Evolutionary conservation across 2,888 invertebrate species (phyloP), one percentile per base, ranked within the genome.

Genomic region (Dioctria rufipes): DNA sequence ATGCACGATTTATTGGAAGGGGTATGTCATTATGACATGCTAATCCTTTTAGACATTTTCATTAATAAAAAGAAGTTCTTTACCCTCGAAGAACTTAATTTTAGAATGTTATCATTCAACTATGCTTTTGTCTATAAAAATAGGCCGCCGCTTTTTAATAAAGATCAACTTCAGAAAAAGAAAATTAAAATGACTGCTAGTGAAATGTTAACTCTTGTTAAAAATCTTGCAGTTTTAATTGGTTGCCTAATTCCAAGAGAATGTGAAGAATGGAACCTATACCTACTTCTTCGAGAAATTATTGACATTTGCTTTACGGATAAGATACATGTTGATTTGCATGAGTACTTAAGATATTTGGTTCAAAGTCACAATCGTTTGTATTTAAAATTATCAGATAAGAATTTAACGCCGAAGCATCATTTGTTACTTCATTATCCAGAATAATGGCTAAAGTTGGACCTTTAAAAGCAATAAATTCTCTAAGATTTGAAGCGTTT

Each of bases 1-100:
- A 80, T 80, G 80, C 80, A 80, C 43, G 80, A 80, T 71, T 49
- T 78, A 11, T 77, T 80, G 25, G 80, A 80, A 80, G 77, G 77
- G 5, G 58, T 80, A 77, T 80, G 65, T 13, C 40, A 69, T 5
- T 77, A 80, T 66, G 80, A 80, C 54, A 66, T 79, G 11, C 5
- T 51, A 4, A 9, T 79, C n/a, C 8, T 79, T 2, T 39, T 66
- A n/a, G 49, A 79, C 39, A 51, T 79, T 11, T 79, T 67, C 25
- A 77, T 46, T 6, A 46, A 8, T 46, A 46, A 46, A 46, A 1
- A 46, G 46, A 46, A 46, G 42, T 65, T 13, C 65, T 78, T 78
- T 42, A 78, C 61, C 2, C 58, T 77, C 37, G 77, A 77, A 77
- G 77, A 77, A 61, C 58, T 77, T 13, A 78, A 78, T 46, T 78